A percentile compares a stretch with the other conserved stretches of the same genome.
Evolutionary conservation across 30 jellyfish, hydroid and myxozoan species (phyloP).

Genomic region (Phacellophora camtschatica): DNA sequence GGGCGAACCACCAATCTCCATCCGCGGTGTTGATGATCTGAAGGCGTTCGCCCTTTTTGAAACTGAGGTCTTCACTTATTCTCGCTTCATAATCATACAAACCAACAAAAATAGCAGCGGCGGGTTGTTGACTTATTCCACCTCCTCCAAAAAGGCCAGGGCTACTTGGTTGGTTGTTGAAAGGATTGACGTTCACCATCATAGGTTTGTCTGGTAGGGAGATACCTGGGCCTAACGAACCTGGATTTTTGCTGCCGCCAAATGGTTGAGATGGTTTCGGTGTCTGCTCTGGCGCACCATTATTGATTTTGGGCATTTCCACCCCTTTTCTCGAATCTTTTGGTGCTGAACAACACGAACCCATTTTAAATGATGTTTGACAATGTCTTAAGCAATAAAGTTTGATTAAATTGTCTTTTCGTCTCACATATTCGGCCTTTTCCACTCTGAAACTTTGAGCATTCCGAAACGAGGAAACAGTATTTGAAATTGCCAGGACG

Average conservation of each 20-base stretch:
- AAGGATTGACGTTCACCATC: not conserved
- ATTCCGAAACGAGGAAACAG: slow-evolving; percentile 38
- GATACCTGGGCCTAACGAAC: no score
- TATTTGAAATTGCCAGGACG: not conserved
- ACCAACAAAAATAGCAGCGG: slow-evolving; percentile 78
- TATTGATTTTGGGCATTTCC: no score
- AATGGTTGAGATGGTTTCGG: no score
- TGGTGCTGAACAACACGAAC: not conserved
- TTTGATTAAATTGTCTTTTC: not conserved
- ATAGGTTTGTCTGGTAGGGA: no score
- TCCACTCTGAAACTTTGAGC: not conserved
- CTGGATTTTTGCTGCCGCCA: no score
- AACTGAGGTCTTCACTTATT: slow-evolving; percentile 86
- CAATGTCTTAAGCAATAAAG: not conserved
- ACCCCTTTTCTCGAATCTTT: not conserved
- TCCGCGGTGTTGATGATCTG: slow-evolving; percentile 88
- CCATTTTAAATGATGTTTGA: not conserved
- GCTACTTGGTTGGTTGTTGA: not conserved
- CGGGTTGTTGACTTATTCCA: not conserved
- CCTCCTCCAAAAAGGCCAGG: no score
- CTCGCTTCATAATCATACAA: slow-evolving; percentile 92
- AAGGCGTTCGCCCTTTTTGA: slow-evolving; percentile 88
- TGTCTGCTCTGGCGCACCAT: no score
- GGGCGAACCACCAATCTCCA: slow-evolving; percentile 99
- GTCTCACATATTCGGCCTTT: not conserved